Evolutionary conservation across 2,113 vertebrate species (phyloP).

Genomic region (Melanerpes aurifrons): DNA sequence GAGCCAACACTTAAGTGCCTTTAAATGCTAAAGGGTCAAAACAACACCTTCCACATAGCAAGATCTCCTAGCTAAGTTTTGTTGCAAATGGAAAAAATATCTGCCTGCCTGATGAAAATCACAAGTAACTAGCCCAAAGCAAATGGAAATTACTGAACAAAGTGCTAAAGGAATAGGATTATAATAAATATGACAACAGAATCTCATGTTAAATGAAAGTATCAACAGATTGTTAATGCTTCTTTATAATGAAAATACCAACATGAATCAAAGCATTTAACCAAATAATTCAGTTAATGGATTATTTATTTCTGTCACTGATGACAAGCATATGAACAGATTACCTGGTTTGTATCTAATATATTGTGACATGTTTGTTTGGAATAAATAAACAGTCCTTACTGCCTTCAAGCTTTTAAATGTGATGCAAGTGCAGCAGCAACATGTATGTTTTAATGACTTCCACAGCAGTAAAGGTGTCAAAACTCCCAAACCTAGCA

Average conservation of each 20-base stretch:
- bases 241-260: constrained; percentile 19
- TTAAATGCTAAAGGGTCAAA: not conserved
- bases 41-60: not conserved
- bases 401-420: constrained; percentile 1
- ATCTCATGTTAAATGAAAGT: constrained; percentile 9
- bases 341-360: constrained; percentile 13
- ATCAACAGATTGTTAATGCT: not conserved
- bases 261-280: not conserved
- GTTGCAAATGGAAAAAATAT: not conserved
- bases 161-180: constrained; percentile 19
- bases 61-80: not conserved
- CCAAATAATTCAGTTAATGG: constrained; percentile 3
- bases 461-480: not conserved
- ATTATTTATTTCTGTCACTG: constrained; percentile 13
- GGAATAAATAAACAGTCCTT: not conserved
- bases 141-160: constrained; percentile 12
- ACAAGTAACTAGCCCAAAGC: not conserved
- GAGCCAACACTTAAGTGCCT: not conserved
- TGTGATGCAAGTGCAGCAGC: not conserved
- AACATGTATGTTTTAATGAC: not conserved
- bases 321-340: constrained; percentile 6
- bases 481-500: not conserved
- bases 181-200: constrained; percentile 22
- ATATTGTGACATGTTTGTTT: not conserved
- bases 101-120: not conserved